Evolutionary conservation across 2,113 vertebrate species (phyloP).

Genomic region (Trochalopteron elliotii): DNA sequence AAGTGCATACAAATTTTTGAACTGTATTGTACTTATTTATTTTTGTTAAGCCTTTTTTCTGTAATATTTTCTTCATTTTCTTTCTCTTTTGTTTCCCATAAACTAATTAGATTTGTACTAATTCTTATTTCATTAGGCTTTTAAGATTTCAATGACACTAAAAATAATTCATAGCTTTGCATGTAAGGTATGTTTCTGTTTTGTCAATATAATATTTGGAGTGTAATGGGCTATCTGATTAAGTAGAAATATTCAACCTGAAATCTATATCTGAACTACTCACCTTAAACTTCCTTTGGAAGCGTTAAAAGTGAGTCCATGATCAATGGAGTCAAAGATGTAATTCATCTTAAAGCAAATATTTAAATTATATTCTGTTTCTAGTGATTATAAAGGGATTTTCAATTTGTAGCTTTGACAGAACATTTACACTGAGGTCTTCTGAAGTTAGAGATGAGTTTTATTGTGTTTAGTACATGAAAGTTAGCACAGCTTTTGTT

Average conservation of each 20-base stretch:
- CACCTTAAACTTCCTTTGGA: background rate
- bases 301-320: background rate
- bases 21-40: background rate
- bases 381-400: background rate
- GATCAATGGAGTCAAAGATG: background rate
- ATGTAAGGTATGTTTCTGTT: background rate
- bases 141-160: background rate
- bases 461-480: background rate
- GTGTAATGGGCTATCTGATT: background rate
- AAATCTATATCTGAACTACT: background rate
- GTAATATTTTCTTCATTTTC: background rate
- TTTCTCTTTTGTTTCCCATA: background rate
- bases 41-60: background rate
- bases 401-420: background rate
- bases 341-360: background rate
- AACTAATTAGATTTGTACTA: background rate
- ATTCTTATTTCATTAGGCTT: background rate
- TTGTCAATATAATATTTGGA: background rate
- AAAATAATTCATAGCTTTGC: background rate
- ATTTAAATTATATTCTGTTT: background rate
- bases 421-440: background rate
- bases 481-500: background rate
- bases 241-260: background rate
- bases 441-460: background rate
- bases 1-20: background rate